Percentiles rank a stretch among this genome's conserved stretches.
Conservation (phyloP, 2,113 vertebrate genomes). For the Rhea pennata region DNA sequence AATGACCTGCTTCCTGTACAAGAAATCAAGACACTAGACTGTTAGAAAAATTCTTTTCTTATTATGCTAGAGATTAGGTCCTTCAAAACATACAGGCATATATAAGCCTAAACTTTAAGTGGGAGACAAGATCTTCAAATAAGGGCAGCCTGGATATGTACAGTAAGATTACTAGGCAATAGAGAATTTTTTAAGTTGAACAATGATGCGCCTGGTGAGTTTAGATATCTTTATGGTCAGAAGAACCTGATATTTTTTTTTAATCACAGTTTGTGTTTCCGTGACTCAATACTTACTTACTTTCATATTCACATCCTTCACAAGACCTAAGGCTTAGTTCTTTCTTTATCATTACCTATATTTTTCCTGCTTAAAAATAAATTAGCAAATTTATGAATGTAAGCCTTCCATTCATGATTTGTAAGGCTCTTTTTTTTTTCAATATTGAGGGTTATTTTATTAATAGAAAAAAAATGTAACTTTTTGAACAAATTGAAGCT, state of each 20-base stretch:
- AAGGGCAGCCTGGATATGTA: neutral
- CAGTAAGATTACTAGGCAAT: neutral
- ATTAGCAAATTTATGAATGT: neutral
- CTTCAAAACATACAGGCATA: neutral
- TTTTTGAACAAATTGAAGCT: neutral
- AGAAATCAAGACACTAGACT: neutral
- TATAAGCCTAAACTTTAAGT: neutral
- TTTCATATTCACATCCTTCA: neutral
- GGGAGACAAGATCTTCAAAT: neutral
- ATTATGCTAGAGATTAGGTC: neutral
- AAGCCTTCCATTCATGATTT: neutral
- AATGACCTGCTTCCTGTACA: neutral
- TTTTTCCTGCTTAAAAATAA: neutral
- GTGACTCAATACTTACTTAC: fast-evolving
- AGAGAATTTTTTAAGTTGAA: neutral
- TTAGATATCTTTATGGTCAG: neutral
- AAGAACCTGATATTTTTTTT: neutral
- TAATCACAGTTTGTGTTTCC: neutral
- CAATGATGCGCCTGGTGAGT: neutral
- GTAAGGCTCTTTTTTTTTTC: conserved; percentile 10
- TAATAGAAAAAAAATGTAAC: neutral
- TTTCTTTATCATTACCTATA: neutral
- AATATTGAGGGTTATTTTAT: neutral
- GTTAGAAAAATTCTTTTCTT: neutral
- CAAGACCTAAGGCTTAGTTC: neutral